A percentile compares a stretch with the other conserved stretches of the same genome.
phyloP scores from a whole-genome alignment of 2,797 vertebrate genomes.

The Hypotaenidia okinawae region DNA sequence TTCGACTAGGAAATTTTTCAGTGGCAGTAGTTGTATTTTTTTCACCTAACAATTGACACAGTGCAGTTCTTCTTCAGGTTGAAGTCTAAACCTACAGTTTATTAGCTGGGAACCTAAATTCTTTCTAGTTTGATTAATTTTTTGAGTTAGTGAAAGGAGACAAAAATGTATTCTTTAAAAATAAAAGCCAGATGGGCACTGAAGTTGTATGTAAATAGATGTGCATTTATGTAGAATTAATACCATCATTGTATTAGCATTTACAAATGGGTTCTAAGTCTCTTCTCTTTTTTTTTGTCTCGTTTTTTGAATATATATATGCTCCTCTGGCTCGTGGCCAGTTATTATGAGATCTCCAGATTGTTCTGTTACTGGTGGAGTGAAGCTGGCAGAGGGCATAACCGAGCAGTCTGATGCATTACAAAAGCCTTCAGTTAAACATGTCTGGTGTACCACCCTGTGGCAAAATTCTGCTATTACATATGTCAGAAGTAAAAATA shows the following conservation, averaged over 20 bases:
- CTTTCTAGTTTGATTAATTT: background rate
- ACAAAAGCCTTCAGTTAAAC: slow-evolving; percentile 81
- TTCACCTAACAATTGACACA: background rate
- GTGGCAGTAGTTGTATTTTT: background rate
- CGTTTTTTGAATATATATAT: background rate
- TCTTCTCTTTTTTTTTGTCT: background rate
- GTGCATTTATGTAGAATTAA: background rate
- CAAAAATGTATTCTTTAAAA: background rate
- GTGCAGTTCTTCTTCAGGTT: background rate
- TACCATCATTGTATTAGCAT: background rate
- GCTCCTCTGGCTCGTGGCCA: slow-evolving; percentile 68
- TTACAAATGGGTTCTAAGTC: background rate
- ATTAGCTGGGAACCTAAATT: background rate
- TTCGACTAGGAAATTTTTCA: background rate
- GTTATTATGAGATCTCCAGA: slow-evolving; percentile 81
- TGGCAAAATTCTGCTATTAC: slow-evolving; percentile 88
- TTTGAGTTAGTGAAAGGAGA: background rate
- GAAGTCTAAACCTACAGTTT: background rate
- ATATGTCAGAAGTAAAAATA: slow-evolving; percentile 67
- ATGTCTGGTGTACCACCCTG: slow-evolving; percentile 91
- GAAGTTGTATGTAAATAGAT: background rate
- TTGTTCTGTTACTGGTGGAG: slow-evolving; percentile 79
- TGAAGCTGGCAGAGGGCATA: slow-evolving; percentile 77
- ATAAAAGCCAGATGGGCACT: background rate
- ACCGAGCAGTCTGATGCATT: slow-evolving; percentile 80